phyloP scores from a whole-genome alignment of 2,888 invertebrate genomes.

The Drosophila fungiperda region DNA sequence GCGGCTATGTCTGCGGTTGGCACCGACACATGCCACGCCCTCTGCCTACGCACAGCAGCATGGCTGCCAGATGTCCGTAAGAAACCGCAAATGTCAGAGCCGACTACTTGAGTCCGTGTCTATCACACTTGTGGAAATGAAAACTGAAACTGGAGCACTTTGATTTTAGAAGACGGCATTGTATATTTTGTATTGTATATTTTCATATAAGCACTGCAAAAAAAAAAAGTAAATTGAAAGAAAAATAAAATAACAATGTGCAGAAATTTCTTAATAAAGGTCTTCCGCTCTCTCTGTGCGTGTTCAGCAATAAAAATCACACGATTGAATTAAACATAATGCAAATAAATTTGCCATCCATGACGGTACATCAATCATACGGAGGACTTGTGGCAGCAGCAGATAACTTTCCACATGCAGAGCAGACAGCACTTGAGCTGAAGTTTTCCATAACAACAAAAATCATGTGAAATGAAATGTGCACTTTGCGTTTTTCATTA shows the following conservation, averaged over 20 bases:
- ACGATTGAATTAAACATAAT: constrained; percentile 38
- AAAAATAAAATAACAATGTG: constrained; percentile 30
- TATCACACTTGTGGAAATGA: constrained; percentile 58
- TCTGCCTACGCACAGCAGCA: constrained; percentile 22
- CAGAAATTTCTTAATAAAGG: constrained; percentile 33
- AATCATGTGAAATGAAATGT: constrained; percentile 3
- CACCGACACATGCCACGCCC: constrained; percentile 71
- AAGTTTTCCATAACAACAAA: constrained; percentile 22
- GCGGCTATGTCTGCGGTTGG: constrained; percentile 51
- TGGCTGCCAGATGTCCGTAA: constrained; percentile 25
- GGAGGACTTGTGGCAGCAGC: constrained; percentile 33
- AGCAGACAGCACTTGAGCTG: constrained; percentile 13
- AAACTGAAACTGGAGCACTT: constrained; percentile 26
- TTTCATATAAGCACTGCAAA: constrained; percentile 4
- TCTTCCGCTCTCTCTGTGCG: constrained; percentile 9
- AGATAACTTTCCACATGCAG: constrained; percentile 15
- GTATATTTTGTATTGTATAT: not conserved
- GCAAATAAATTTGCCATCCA: constrained; percentile 33
- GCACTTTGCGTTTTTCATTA: constrained; percentile 21
- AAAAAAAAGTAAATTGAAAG: constrained; percentile 21
- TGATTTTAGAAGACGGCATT: constrained; percentile 4
- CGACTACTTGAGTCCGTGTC: constrained; percentile 43
- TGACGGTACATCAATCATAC: constrained; percentile 46
- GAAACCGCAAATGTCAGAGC: constrained; percentile 30
- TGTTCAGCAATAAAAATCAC: constrained; percentile 35